A percentile compares a stretch with the other conserved stretches of the same genome.
phyloP scores from a whole-genome alignment of 2,888 invertebrate species.

The Sarcophaga caerulescens region DNA sequence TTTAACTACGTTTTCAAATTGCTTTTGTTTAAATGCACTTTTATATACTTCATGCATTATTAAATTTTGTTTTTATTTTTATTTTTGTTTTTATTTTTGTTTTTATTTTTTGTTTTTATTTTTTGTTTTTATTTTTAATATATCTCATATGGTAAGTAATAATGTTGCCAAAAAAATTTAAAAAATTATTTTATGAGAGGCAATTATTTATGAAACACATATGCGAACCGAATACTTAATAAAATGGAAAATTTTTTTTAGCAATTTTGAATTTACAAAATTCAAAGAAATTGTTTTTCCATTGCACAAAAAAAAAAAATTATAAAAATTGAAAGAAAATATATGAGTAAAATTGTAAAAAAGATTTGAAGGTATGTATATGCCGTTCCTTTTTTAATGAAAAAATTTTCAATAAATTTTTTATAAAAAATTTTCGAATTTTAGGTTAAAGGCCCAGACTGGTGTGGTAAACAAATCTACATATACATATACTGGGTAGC shows the following conservation, averaged over 20 bases:
- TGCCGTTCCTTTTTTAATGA: neutral
- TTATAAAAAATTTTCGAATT: neutral
- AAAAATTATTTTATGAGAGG: slow-evolving; percentile 35
- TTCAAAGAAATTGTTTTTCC: neutral
- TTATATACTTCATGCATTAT: slow-evolving; percentile 49
- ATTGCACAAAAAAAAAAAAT: too few relatives aligned
- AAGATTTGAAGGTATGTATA: too few relatives aligned
- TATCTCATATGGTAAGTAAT: neutral
- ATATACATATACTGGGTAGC: neutral
- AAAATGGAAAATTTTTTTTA: neutral
- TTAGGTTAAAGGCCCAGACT: neutral
- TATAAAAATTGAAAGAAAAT: too few relatives aligned
- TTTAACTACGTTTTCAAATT: neutral
- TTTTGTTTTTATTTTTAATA: neutral
- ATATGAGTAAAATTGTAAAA: too few relatives aligned
- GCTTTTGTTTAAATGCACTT: slow-evolving; percentile 15
- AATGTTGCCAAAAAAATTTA: too few relatives aligned
- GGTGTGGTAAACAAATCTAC: neutral
- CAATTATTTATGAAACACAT: slow-evolving; percentile 10
- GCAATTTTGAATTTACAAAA: neutral
- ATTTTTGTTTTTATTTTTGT: neutral
- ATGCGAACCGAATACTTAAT: neutral
- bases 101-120: neutral
- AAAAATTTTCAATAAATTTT: too few relatives aligned
- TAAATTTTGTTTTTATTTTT: slow-evolving; percentile 51